Conservation (phyloP, 2,113 vertebrate genomes). For the Hemibagrus wyckioides region DNA sequence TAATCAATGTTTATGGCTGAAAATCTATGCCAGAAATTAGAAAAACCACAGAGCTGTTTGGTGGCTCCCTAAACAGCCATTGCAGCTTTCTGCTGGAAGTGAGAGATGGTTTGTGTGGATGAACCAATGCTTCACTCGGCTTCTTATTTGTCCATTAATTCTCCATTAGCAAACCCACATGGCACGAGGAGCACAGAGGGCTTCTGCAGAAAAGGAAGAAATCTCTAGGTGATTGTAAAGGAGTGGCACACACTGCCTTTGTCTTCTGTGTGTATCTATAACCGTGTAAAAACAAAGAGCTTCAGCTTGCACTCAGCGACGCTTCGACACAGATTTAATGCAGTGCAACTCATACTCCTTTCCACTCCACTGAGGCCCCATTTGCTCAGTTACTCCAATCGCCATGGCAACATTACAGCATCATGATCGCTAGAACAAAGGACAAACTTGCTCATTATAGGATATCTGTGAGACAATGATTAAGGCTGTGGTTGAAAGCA, state of each 20-base stretch:
- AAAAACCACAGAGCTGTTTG: slow-evolving; percentile 21
- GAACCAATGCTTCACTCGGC: slow-evolving; percentile 35
- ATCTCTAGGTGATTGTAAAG: slow-evolving; percentile 41
- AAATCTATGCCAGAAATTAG: slow-evolving; percentile 21
- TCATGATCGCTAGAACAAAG: slow-evolving; percentile 51
- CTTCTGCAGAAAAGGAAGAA: slow-evolving; percentile 26
- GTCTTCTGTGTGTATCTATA: background rate
- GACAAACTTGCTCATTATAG: slow-evolving; percentile 38
- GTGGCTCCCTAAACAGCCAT: slow-evolving; percentile 19
- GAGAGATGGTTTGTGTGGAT: slow-evolving; percentile 37
- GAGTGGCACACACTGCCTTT: background rate
- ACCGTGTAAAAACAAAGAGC: background rate
- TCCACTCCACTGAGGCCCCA: slow-evolving; percentile 56
- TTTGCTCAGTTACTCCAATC: slow-evolving; percentile 65
- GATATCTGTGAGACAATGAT: slow-evolving; percentile 30
- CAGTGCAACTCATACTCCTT: slow-evolving; percentile 24
- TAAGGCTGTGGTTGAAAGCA: slow-evolving; percentile 40
- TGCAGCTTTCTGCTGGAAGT: slow-evolving; percentile 26
- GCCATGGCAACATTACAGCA: slow-evolving; percentile 62
- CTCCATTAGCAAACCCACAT: slow-evolving; percentile 65
- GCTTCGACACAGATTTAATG: background rate
- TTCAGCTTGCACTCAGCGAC: background rate
- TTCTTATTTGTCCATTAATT: slow-evolving; percentile 69
- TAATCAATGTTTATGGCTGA: slow-evolving; percentile 15
- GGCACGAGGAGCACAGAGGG: slow-evolving; percentile 33